Percentiles rank a stretch among this genome's conserved stretches.
These are phyloP conservation scores for Epinotia ramella DNA, from an alignment of 2,888 invertebrate species.

Conservation along the genomic window DNA sequence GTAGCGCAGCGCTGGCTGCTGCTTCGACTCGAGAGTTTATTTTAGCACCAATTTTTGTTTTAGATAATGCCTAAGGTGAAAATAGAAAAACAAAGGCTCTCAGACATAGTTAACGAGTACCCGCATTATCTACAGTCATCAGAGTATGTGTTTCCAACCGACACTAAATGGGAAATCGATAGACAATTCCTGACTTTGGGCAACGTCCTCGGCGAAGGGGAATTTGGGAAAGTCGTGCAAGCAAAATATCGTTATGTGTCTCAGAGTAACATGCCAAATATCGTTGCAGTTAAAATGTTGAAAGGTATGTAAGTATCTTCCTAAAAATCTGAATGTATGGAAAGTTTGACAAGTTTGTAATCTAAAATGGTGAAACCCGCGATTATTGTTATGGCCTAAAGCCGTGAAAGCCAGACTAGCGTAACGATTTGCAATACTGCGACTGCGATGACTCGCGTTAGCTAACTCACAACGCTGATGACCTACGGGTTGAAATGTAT, in stretches of 20 bases:
- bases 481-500: too few species aligned
- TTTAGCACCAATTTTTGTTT: not conserved
- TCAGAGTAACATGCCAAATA: conserved; percentile 88
- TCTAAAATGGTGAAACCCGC: too few species aligned
- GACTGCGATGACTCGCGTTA: too few species aligned
- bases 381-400: too few species aligned
- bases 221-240: conserved; percentile 98
- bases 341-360: too few species aligned
- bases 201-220: conserved; percentile 97
- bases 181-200: conserved; percentile 91
- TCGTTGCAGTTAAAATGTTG: conserved; percentile 99
- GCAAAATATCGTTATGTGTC: conserved; percentile 91
- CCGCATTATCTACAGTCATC: conserved; percentile 90
- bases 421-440: too few species aligned
- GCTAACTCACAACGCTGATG: too few species aligned
- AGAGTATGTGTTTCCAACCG: conserved; percentile 98
- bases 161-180: conserved; percentile 97
- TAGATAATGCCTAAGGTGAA: conserved; percentile 93
- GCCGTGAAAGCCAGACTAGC: too few species aligned
- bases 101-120: conserved; percentile 88
- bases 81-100: conserved; percentile 93
- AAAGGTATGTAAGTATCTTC: conserved; percentile 87
- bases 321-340: too few species aligned
- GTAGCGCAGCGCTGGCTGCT: too few species aligned
- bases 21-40: not conserved